phyloP scores from a whole-genome alignment of 2,888 invertebrate species.

The Spilarctia lutea region DNA sequence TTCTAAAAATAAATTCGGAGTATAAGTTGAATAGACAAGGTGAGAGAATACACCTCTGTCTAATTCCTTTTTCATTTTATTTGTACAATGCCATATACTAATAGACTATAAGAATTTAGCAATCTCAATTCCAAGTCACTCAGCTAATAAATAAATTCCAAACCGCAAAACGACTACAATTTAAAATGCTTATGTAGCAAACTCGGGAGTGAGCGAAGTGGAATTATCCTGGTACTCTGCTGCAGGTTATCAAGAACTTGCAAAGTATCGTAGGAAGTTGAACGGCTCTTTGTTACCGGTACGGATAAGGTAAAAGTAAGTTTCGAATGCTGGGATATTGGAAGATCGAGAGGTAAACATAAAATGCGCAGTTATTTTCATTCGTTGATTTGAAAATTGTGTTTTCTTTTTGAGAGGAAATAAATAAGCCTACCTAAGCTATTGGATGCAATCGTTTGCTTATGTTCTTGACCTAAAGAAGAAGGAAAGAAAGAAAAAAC shows the following conservation, averaged over 20 bases:
- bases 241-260: conserved; percentile 72
- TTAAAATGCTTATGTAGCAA: conserved; percentile 33
- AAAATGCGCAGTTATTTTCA: neutral
- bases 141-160: neutral
- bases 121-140: neutral
- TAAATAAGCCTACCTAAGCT: neutral
- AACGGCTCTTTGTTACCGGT: conserved; percentile 44
- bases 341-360: conserved; percentile 9
- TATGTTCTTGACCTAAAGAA: neutral
- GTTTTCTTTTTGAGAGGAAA: neutral
- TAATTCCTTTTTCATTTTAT: no score
- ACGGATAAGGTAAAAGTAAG: conserved; percentile 10
- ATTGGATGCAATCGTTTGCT: neutral
- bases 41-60: no score
- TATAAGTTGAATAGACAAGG: no score
- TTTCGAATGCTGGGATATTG: conserved; percentile 8
- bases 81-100: neutral
- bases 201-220: conserved; percentile 44
- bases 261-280: conserved; percentile 71
- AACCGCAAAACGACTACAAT: neutral
- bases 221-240: conserved; percentile 52
- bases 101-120: neutral
- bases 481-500: no score
- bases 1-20: no score
- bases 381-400: neutral